A percentile compares a stretch with the other conserved stretches of the same genome.
These are phyloP conservation scores for Helostoma temminkii DNA, from an alignment of 2,797 vertebrate species.

Conservation along the genomic window DNA sequence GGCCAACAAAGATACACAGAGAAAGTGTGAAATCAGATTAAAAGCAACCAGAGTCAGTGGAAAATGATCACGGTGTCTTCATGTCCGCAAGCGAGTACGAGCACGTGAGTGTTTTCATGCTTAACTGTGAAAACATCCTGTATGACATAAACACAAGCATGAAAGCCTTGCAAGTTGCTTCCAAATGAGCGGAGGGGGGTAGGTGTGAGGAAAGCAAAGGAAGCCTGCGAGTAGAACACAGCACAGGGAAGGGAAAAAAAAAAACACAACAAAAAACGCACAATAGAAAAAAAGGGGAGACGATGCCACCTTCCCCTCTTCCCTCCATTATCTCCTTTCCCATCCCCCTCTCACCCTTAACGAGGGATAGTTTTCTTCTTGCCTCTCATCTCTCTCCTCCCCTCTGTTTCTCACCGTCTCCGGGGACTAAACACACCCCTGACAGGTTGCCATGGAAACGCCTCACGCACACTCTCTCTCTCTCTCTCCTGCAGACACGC, in stretches of 20 bases:
- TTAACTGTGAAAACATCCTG: slow-evolving; percentile 1
- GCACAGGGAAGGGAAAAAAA: slow-evolving; percentile 25
- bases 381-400: slow-evolving; percentile 66
- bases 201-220: slow-evolving; percentile 23
- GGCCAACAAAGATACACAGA: not conserved
- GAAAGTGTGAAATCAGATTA: not conserved
- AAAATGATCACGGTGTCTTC: not conserved
- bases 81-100: slow-evolving; percentile 6
- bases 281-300: slow-evolving; percentile 24
- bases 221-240: slow-evolving; percentile 12
- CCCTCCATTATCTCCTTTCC: slow-evolving; percentile 55
- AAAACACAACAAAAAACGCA: slow-evolving; percentile 38
- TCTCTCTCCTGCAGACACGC: slow-evolving; percentile 3
- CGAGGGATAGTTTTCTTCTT: slow-evolving; percentile 74
- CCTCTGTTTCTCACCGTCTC: slow-evolving; percentile 66
- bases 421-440: slow-evolving; percentile 83
- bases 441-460: slow-evolving; percentile 81
- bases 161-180: slow-evolving; percentile 30
- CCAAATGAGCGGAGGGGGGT: slow-evolving; percentile 27
- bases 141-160: slow-evolving; percentile 1
- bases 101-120: not conserved
- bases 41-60: not conserved
- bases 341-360: slow-evolving; percentile 66
- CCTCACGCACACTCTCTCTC: slow-evolving; percentile 63
- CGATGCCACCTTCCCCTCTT: slow-evolving; percentile 47